Evolutionary conservation across 2,113 vertebrate species (phyloP).

Genomic region (Macroglossus sobrinus): DNA sequence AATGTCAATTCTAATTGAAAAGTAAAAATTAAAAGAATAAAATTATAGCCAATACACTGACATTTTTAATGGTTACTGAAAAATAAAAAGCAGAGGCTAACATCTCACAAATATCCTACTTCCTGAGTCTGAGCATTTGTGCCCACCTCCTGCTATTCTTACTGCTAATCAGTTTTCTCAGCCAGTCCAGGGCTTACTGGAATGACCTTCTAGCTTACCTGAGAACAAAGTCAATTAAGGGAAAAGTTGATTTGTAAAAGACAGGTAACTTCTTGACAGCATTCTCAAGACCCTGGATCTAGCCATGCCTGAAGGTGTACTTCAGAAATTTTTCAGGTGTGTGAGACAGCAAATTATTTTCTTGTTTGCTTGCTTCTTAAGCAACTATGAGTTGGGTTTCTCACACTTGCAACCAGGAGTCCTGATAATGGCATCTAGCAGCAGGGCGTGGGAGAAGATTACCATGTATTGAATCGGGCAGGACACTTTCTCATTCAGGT

Average conservation of each 20-base stretch:
- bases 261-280: neutral
- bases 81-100: neutral
- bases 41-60: too few relatives aligned
- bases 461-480: fast-evolving
- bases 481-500: neutral
- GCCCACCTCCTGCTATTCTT: neutral
- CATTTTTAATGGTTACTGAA: too few relatives aligned
- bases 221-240: neutral
- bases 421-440: neutral
- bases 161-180: neutral
- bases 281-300: neutral
- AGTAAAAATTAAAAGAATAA: too few relatives aligned
- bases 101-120: neutral
- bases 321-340: neutral
- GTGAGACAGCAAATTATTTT: neutral
- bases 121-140: neutral
- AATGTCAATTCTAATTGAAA: too few relatives aligned
- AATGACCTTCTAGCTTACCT: neutral
- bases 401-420: neutral
- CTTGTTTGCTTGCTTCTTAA: neutral
- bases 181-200: neutral
- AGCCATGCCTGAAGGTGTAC: neutral
- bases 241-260: neutral
- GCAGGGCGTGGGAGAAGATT: neutral
- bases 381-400: neutral